A percentile compares a stretch with the other conserved stretches of the same genome.
phyloP scores from a whole-genome alignment of 2,797 vertebrate species.

The Cirrhinus mrigala region DNA sequence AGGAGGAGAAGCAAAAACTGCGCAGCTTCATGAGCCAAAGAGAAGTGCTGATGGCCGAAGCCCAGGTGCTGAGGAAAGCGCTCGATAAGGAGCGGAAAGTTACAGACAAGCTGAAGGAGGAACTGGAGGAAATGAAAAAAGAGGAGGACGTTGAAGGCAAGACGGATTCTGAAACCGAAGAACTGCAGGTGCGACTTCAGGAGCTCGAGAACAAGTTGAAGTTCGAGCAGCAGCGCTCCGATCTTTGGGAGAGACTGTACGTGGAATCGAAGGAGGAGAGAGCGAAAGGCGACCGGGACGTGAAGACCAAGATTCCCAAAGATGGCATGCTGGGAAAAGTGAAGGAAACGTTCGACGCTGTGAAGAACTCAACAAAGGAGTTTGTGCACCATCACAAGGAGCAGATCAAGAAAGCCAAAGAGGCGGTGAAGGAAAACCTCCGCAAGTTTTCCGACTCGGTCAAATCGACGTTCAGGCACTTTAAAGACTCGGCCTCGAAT shows the following conservation, averaged over 20 bases:
- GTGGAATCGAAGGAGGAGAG: slow-evolving; percentile 88
- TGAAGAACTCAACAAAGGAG: slow-evolving; percentile 98
- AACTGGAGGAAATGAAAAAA: slow-evolving; percentile 79
- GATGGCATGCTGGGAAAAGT: slow-evolving; percentile 87
- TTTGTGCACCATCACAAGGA: slow-evolving; percentile 98
- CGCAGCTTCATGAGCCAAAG: slow-evolving; percentile 81
- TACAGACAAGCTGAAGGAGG: slow-evolving; percentile 80
- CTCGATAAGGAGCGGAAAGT: slow-evolving; percentile 83
- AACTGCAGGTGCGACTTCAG: slow-evolving; percentile 79
- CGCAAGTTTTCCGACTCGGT: slow-evolving; percentile 97
- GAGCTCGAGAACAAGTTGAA: slow-evolving; percentile 90
- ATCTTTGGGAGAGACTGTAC: slow-evolving; percentile 96
- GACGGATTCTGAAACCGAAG: slow-evolving; percentile 74
- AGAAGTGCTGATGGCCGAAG: slow-evolving; percentile 82
- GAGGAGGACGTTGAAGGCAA: slow-evolving; percentile 55
- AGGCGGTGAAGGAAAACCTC: slow-evolving; percentile 95
- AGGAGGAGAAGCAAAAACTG: slow-evolving; percentile 84
- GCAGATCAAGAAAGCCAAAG: slow-evolving; percentile 97
- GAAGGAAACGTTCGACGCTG: slow-evolving; percentile 93
- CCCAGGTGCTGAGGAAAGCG: slow-evolving; percentile 82
- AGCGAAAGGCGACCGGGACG: slow-evolving; percentile 82
- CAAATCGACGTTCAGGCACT: slow-evolving; percentile 93
- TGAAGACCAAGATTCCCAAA: slow-evolving; percentile 81
- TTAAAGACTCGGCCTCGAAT: slow-evolving; percentile 89
- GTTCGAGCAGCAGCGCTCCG: slow-evolving; percentile 95